Percentiles rank a stretch among this genome's conserved stretches.
Conservation (phyloP, 2,888 invertebrate species). For the Cryptocephalus primarius region DNA sequence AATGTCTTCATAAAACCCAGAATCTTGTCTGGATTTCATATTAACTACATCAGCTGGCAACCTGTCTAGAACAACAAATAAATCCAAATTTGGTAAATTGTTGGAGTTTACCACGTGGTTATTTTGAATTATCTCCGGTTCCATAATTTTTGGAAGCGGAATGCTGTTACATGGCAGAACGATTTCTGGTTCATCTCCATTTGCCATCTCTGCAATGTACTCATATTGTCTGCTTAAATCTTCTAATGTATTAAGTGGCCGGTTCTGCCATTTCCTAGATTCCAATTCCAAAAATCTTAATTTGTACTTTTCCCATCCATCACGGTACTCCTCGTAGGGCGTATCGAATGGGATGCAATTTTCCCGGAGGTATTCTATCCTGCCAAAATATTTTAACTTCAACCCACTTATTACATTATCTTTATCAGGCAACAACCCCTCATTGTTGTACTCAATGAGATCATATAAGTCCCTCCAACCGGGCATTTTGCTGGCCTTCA, state of each 20-base stretch:
- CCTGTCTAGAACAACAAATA: constrained; percentile 7
- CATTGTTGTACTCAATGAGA: constrained; percentile 17
- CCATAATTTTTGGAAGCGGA: not conserved
- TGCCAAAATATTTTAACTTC: constrained; percentile 9
- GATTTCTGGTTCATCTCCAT: not conserved
- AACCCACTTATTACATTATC: constrained; percentile 17
- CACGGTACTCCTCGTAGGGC: constrained; percentile 15
- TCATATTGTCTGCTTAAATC: constrained; percentile 9
- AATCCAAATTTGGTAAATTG: constrained; percentile 4
- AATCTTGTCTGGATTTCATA: constrained; percentile 12
- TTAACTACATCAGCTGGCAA: constrained; percentile 7
- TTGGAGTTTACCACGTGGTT: not conserved
- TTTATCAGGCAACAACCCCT: constrained; percentile 18
- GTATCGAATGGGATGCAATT: constrained; percentile 14
- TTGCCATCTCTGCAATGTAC: not conserved
- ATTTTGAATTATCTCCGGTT: not conserved
- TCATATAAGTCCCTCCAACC: constrained; percentile 14
- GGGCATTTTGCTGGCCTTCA: constrained; percentile 16
- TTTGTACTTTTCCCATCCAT: constrained; percentile 12
- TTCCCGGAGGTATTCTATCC: constrained; percentile 12
- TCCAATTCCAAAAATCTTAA: constrained; percentile 15
- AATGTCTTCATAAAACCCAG: constrained; percentile 17
- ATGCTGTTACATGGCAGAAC: not conserved
- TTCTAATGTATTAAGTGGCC: constrained; percentile 16
- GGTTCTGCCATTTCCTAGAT: constrained; percentile 18